phyloP scores from a whole-genome alignment of 1,140 invertebrate genomes.

The Lethocerus indicus region DNA sequence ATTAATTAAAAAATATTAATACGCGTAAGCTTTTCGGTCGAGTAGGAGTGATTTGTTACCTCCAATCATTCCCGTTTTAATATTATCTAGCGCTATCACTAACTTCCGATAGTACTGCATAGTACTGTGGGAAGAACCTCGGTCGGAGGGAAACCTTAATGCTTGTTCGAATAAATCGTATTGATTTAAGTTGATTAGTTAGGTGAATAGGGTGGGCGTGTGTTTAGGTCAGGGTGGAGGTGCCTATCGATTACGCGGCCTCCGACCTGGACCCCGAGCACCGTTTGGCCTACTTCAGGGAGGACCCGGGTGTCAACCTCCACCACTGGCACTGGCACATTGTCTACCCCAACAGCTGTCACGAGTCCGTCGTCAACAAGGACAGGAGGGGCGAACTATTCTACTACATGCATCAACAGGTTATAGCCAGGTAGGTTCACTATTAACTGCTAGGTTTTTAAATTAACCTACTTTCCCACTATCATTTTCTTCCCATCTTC shows the following conservation, averaged over 20 bases:
- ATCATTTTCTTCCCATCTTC: neutral
- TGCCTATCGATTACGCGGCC: constrained; percentile 17
- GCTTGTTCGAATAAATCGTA: neutral
- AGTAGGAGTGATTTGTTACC: neutral
- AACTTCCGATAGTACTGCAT: neutral
- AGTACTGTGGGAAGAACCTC: neutral
- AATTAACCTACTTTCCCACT: neutral
- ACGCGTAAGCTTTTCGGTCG: neutral
- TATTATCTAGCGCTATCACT: neutral
- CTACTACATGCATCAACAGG: constrained; percentile 55
- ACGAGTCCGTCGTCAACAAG: constrained; percentile 31
- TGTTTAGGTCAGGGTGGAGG: constrained; percentile 8
- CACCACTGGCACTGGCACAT: constrained; percentile 63
- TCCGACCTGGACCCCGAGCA: constrained; percentile 23
- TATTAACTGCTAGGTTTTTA: neutral
- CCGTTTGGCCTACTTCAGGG: constrained; percentile 25
- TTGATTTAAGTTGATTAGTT: neutral
- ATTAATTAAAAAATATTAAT: neutral
- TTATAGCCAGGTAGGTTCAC: constrained; percentile 29
- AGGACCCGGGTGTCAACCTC: constrained; percentile 26
- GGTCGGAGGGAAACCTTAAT: neutral
- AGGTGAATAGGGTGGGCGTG: neutral
- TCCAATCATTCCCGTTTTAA: neutral
- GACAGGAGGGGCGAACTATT: constrained; percentile 55
- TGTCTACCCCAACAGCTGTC: constrained; percentile 38